These are phyloP conservation scores for Eptesicus fuscus DNA, from an alignment of 2,113 vertebrate genomes.

Conservation along the genomic window DNA sequence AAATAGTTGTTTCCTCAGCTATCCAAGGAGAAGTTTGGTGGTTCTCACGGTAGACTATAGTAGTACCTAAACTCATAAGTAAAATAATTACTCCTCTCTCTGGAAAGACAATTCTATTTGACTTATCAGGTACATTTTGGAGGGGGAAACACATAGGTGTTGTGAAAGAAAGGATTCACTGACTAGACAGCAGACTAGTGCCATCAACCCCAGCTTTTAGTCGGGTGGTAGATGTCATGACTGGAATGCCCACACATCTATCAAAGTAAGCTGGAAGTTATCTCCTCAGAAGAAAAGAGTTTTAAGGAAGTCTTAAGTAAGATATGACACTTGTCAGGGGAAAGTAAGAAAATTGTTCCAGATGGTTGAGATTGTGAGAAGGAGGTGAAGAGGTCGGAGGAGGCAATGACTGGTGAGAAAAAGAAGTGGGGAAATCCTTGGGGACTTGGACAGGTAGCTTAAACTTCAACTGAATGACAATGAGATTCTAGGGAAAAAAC, in stretches of 20 bases:
- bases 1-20: background rate
- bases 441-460: conserved; percentile 37
- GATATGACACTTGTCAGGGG: conserved; percentile 57
- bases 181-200: background rate
- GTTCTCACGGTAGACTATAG: background rate
- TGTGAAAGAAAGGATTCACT: background rate
- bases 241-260: background rate
- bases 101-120: background rate
- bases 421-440: background rate
- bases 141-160: background rate
- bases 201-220: background rate
- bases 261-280: conserved; percentile 35
- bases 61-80: background rate
- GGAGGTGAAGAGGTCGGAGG: conserved; percentile 39
- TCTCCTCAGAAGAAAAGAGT: conserved; percentile 21
- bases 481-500: background rate
- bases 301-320: conserved; percentile 57
- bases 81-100: background rate
- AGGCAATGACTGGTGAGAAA: conserved; percentile 1
- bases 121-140: background rate
- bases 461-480: conserved; percentile 45
- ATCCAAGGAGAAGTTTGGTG: background rate
- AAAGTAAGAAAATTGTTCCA: conserved; percentile 68
- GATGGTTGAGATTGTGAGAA: conserved; percentile 64
- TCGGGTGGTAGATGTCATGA: background rate